Evolutionary conservation across 2,888 invertebrate species (phyloP).

Genomic region (Deilephila elpenor): DNA sequence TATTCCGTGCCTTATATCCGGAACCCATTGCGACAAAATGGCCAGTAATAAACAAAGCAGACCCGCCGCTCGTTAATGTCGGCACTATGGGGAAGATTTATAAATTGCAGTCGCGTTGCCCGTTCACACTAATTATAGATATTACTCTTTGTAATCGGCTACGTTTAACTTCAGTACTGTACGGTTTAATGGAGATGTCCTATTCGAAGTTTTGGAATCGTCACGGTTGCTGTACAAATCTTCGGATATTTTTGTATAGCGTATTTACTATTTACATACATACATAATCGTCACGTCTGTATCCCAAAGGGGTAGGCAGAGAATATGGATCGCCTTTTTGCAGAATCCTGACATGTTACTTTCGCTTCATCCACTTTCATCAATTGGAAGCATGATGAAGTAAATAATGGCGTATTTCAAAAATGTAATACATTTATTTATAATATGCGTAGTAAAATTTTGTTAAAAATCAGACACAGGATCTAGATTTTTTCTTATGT

Average conservation of each 20-base stretch:
- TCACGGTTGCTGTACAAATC: background rate
- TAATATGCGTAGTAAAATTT: too few relatives aligned
- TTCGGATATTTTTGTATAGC: too few relatives aligned
- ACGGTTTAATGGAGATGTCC: background rate
- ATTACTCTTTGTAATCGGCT: constrained; percentile 4
- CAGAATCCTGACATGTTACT: too few relatives aligned
- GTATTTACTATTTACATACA: too few relatives aligned
- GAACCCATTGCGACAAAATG: constrained; percentile 9
- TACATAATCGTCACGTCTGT: too few relatives aligned
- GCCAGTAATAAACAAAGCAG: constrained; percentile 18
- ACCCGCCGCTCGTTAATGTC: constrained; percentile 16
- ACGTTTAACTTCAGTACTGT: background rate
- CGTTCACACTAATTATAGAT: constrained; percentile 6
- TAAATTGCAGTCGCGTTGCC: constrained; percentile 11
- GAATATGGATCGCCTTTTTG: too few relatives aligned
- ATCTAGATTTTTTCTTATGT: background rate
- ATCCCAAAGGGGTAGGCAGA: too few relatives aligned
- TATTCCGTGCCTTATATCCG: constrained; percentile 15
- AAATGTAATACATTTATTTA: too few relatives aligned
- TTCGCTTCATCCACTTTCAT: too few relatives aligned
- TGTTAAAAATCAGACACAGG: too few relatives aligned
- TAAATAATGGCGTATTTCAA: too few relatives aligned
- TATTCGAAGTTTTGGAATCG: background rate
- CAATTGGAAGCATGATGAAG: too few relatives aligned
- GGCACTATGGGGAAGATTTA: constrained; percentile 22